Percentiles rank a stretch among this genome's conserved stretches.
phyloP scores from a whole-genome alignment of 2,797 vertebrate genomes.

The Sebastes ruberrimus region DNA sequence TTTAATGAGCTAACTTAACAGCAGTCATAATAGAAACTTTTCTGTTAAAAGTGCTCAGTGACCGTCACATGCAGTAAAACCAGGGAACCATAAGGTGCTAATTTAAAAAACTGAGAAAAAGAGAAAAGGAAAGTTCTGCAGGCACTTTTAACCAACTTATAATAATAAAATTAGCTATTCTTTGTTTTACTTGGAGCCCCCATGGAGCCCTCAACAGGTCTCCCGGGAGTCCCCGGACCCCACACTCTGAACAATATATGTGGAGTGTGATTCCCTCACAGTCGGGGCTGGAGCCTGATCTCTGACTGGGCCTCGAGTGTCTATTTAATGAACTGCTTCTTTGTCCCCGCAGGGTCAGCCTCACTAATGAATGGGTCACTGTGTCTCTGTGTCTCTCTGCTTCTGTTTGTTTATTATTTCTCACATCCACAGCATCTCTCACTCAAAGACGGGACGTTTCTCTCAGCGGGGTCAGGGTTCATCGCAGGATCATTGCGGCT shows the following conservation, averaged over 20 bases:
- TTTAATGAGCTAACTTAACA: background rate
- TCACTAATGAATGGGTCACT: constrained; percentile 63
- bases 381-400: background rate
- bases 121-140: background rate
- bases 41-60: background rate
- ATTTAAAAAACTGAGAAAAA: background rate
- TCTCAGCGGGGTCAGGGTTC: constrained; percentile 33
- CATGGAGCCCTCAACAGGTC: background rate
- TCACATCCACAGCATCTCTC: constrained; percentile 29
- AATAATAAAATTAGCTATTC: background rate
- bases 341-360: constrained; percentile 58
- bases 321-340: constrained; percentile 72
- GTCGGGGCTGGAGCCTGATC: constrained; percentile 49
- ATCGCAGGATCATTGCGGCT: constrained; percentile 33
- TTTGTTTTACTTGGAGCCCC: constrained; percentile 4
- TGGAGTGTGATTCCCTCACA: constrained; percentile 42
- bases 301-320: constrained; percentile 59
- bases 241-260: constrained; percentile 10
- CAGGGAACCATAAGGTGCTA: background rate
- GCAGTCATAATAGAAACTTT: background rate
- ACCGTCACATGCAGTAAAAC: background rate
- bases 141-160: background rate
- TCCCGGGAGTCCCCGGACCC: background rate
- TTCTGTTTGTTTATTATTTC: constrained; percentile 59
- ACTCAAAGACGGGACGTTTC: constrained; percentile 6